These are phyloP conservation scores for Clarias gariepinus DNA, from an alignment of 2,113 vertebrate species.

Conservation along the genomic window DNA sequence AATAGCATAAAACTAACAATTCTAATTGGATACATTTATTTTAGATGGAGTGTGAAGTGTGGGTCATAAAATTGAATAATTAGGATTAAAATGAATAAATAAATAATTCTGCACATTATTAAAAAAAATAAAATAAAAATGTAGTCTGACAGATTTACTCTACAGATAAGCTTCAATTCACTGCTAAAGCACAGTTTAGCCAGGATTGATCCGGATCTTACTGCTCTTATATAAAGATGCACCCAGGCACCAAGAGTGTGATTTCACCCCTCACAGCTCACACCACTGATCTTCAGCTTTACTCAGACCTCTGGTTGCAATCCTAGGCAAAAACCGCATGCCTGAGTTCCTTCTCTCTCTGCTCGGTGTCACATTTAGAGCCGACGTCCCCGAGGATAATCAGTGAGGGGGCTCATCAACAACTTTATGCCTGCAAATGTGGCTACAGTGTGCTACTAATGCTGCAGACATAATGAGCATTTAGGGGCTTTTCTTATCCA, in stretches of 20 bases:
- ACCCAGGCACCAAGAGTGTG: conserved; percentile 39
- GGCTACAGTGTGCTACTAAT: conserved; percentile 29
- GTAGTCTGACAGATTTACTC: not conserved
- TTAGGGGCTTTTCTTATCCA: conserved; percentile 15
- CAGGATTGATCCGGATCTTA: conserved; percentile 41
- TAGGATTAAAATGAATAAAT: not conserved
- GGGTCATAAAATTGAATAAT: conserved; percentile 13
- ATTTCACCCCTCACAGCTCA: conserved; percentile 53
- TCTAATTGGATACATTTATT: conserved; percentile 14
- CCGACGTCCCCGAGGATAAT: conserved; percentile 36
- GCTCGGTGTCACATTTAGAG: conserved; percentile 45
- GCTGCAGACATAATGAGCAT: conserved; percentile 36
- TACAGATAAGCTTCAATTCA: conserved; percentile 7
- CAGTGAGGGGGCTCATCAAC: conserved; percentile 25
- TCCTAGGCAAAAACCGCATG: conserved; percentile 19
- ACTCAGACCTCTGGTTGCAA: conserved; percentile 37
- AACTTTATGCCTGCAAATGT: conserved; percentile 30
- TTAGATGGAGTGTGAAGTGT: not conserved
- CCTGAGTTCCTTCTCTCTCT: conserved; percentile 21
- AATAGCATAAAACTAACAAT: not conserved
- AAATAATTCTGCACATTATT: not conserved
- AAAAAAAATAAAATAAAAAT: not conserved
- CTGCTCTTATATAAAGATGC: conserved; percentile 43
- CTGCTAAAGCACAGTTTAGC: conserved; percentile 19
- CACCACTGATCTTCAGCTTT: conserved; percentile 49